phyloP scores from a whole-genome alignment of 1,140 invertebrate species.

The Cherax destructor region DNA sequence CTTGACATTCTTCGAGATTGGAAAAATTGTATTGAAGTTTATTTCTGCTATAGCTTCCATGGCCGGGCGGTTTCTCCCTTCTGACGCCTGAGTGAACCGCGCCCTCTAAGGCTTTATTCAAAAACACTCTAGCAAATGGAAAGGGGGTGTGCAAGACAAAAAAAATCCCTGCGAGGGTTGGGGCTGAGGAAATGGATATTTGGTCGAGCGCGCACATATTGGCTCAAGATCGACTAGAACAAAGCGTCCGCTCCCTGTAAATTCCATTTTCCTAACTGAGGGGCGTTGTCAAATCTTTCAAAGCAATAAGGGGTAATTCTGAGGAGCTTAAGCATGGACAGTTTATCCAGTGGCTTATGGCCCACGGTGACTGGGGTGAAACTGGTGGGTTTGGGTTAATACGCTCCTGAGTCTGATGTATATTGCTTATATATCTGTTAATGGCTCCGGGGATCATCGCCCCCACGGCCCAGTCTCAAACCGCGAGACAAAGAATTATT shows the following conservation, averaged over 20 bases:
- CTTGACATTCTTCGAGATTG: too few species aligned
- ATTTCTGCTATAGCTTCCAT: too few species aligned
- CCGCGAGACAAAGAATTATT: too few species aligned
- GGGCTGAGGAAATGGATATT: background rate
- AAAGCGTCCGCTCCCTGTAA: background rate
- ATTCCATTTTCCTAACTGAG: background rate
- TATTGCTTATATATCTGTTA: too few species aligned
- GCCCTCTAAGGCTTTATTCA: background rate
- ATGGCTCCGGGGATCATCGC: too few species aligned
- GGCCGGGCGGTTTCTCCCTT: background rate
- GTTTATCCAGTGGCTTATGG: background rate
- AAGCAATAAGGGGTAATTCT: background rate
- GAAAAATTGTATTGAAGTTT: too few species aligned
- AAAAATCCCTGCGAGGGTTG: background rate
- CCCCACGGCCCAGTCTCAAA: too few species aligned
- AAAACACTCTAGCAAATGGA: conserved; percentile 3
- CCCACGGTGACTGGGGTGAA: too few species aligned
- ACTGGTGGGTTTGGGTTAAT: too few species aligned
- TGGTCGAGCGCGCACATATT: background rate
- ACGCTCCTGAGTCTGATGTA: too few species aligned
- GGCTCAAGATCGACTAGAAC: background rate
- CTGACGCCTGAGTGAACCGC: background rate
- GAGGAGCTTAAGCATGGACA: background rate
- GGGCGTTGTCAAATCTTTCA: background rate
- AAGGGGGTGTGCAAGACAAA: background rate